phyloP scores from a whole-genome alignment of 2,888 invertebrate species.

The Nyleta sp. region DNA sequence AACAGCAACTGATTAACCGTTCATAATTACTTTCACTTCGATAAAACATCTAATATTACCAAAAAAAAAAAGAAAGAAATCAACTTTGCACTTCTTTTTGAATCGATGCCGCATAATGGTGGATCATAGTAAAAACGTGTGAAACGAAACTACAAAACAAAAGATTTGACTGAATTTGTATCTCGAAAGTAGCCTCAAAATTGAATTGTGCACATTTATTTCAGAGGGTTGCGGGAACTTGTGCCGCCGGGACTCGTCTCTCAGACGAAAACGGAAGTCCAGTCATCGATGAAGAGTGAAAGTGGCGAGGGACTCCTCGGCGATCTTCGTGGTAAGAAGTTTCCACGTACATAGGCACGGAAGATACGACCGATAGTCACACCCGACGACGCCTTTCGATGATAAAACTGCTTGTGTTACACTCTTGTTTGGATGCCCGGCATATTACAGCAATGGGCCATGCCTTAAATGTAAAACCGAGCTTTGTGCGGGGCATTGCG shows the following conservation, averaged over 20 bases:
- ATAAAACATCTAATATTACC: no score
- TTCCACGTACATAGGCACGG: constrained; percentile 72
- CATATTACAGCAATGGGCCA: constrained; percentile 56
- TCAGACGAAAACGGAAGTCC: constrained; percentile 70
- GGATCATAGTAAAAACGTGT: no score
- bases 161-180: no score
- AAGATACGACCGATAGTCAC: constrained; percentile 79
- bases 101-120: no score
- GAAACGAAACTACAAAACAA: no score
- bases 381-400: constrained; percentile 74
- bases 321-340: constrained; percentile 75
- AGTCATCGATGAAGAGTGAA: constrained; percentile 79
- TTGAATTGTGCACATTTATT: no score
- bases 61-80: no score
- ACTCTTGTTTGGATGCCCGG: constrained; percentile 69
- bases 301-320: constrained; percentile 69
- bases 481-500: constrained; percentile 39
- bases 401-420: constrained; percentile 76
- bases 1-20: no score
- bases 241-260: neutral
- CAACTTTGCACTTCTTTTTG: no score
- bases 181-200: no score
- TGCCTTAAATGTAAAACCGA: constrained; percentile 44
- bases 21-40: no score
- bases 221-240: no score